These are phyloP conservation scores for Holothuria leucospilota DNA, from an alignment of 53 echinoderm and acorn worm species.

Conservation along the genomic window DNA sequence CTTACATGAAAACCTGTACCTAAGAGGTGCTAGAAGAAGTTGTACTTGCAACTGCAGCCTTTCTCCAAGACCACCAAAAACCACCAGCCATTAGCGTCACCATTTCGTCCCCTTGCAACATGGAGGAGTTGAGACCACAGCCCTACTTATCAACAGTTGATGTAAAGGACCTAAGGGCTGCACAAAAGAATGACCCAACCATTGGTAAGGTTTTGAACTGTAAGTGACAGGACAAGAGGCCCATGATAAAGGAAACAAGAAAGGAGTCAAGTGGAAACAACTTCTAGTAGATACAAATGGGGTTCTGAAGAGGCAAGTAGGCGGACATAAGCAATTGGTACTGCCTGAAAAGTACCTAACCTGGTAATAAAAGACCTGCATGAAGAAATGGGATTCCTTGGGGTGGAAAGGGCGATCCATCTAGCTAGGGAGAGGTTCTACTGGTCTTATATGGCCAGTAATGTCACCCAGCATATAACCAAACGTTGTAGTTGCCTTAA, in stretches of 20 bases:
- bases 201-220: conserved; percentile 1
- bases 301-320: background rate
- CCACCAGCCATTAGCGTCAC: background rate
- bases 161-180: background rate
- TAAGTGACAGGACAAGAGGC: background rate
- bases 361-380: background rate
- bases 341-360: background rate
- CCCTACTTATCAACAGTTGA: background rate
- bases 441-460: conserved; percentile 58
- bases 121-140: background rate
- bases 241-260: background rate
- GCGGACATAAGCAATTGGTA: background rate
- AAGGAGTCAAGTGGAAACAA: conserved; percentile 33
- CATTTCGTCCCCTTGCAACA: background rate
- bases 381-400: conserved; percentile 70
- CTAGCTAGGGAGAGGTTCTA: conserved; percentile 61
- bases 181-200: background rate
- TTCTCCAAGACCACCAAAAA: background rate
- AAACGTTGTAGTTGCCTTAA: conserved; percentile 53
- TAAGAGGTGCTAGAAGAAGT: background rate
- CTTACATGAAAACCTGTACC: background rate
- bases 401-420: conserved; percentile 45
- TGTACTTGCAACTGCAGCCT: background rate
- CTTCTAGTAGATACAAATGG: conserved; percentile 13
- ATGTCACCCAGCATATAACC: conserved; percentile 44